Evolutionary conservation across 2,797 vertebrate genomes (phyloP), one percentile per base, ranked within the genome.

Genomic region (Serranus cabrilla): DNA sequence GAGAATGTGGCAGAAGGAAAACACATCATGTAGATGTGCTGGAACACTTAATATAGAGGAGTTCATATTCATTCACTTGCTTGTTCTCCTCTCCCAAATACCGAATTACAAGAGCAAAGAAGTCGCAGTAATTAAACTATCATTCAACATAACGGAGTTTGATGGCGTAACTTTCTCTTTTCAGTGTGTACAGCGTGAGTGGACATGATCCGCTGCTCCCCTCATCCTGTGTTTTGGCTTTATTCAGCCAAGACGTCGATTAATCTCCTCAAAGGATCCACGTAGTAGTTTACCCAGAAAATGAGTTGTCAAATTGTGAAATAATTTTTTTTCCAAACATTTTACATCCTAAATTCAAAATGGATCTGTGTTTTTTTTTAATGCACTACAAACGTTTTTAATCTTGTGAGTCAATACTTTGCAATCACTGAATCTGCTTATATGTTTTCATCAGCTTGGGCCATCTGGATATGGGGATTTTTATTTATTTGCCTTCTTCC

Each of bases 401-500:
- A 65, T 25, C 57, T 14, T 23, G 37, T 37, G 37, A 74, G 42
- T 66, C 60, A 46, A 52, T 57, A 4, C 61, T 74, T 71, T 62
- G 16, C 52, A 66, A 8, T 49, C 43, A 52, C 61, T 40, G 34
- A 74, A 62, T 77, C 66, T 18, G 74, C 31, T 72, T 50, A 76
- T 62, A 46, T 73, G 62, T 78, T 68, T 67, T 58, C 60, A 79
- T 64, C 40, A 55, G 5, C 52, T 18, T 63, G 25, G 37, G 58
- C 23, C 49, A 64, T 74, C 60, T 77, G 64, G 57, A 83, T 71
- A 57, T 54, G 23, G 37, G 20, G 66, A 57, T 70, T 57, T 60
- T 34, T 8, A 42, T 1, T 54, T 25, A 18, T 46, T 21, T 45
- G 17, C 39, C 27, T 17, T 39, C 40, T 62, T 76, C 25, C 50